Percentiles rank a stretch among this genome's conserved stretches.
phyloP scores from a whole-genome alignment of 2,888 invertebrate species.

The Deroplatys truncata region DNA sequence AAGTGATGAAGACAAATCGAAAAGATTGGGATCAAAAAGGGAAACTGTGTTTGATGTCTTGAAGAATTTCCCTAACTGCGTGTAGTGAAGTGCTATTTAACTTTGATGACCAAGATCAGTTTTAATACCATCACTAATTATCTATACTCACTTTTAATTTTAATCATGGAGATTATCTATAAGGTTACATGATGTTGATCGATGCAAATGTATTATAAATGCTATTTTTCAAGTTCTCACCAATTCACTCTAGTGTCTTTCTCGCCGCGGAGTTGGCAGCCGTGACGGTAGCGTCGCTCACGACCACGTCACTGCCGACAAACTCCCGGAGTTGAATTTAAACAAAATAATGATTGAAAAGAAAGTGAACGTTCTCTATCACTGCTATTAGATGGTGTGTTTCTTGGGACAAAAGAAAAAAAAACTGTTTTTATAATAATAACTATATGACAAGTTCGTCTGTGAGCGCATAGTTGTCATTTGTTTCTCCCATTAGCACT shows the following conservation, averaged over 20 bases:
- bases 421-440: neutral
- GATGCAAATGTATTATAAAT: conserved; percentile 11
- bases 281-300: neutral
- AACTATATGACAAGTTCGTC: neutral
- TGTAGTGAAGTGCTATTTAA: neutral
- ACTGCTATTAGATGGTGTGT: neutral
- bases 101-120: neutral
- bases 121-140: neutral
- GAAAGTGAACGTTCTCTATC: conserved; percentile 7
- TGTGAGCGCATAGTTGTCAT: neutral
- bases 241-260: conserved; percentile 32
- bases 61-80: neutral
- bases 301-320: neutral
- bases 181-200: conserved; percentile 2
- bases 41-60: neutral
- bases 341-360: neutral
- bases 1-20: neutral
- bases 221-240: conserved; percentile 27
- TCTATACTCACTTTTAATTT: neutral
- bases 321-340: neutral
- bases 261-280: conserved; percentile 20
- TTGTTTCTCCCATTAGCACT: neutral
- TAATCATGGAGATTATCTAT: neutral
- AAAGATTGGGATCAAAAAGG: neutral
- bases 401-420: neutral